A percentile compares a stretch with the other conserved stretches of the same genome.
Evolutionary conservation across 2,113 vertebrate genomes (phyloP).

Genomic region (Candoia aspera): DNA sequence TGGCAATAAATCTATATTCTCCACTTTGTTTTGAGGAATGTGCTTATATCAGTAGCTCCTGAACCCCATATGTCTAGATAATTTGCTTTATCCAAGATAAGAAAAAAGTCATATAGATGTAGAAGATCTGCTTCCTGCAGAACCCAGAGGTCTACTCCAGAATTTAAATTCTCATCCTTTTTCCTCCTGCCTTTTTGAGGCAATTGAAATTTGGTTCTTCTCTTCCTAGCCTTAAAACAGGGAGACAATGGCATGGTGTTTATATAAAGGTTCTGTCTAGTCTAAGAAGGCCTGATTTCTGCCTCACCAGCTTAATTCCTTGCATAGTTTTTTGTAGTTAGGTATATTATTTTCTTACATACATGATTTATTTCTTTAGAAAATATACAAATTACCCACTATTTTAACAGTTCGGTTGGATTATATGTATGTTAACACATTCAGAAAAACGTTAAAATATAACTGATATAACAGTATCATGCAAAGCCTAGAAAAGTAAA

Average conservation of each 20-base stretch:
- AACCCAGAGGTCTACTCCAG: not conserved
- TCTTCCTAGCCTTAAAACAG: not conserved
- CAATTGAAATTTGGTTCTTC: not conserved
- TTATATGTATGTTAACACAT: not conserved
- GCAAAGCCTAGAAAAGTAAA: not conserved
- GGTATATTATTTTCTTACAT: not conserved
- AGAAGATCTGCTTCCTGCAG: not conserved
- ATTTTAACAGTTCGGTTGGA: not conserved
- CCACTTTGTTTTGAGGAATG: not conserved
- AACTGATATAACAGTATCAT: not conserved
- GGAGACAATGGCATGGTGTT: not conserved
- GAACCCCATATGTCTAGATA: not conserved
- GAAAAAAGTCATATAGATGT: not conserved
- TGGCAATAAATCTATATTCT: not conserved
- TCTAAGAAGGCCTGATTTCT: not conserved
- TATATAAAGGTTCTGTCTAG: not conserved
- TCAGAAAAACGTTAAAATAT: not conserved
- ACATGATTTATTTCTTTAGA: not conserved
- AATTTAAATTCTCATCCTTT: not conserved
- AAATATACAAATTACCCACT: not conserved
- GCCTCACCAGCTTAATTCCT: not conserved
- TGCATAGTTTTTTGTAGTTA: not conserved
- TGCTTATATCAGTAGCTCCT: not conserved
- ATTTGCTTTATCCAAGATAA: not conserved
- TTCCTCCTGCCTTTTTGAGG: not conserved